These are phyloP conservation scores for Caiman crocodilus DNA, from an alignment of 2,797 vertebrate species.

Conservation along the genomic window DNA sequence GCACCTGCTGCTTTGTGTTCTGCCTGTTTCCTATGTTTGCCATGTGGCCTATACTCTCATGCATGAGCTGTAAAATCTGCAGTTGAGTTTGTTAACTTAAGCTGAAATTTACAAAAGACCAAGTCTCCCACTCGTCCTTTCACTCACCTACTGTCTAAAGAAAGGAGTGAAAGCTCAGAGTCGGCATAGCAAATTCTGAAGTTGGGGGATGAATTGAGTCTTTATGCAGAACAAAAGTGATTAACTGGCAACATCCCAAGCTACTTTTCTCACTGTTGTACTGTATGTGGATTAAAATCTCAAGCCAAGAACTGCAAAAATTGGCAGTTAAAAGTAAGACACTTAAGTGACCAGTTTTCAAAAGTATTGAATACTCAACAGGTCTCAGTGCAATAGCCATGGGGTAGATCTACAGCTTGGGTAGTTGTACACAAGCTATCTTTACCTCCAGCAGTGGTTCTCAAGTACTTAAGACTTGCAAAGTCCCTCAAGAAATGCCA, in stretches of 20 bases:
- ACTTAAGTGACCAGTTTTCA: not conserved
- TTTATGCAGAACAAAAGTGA: not conserved
- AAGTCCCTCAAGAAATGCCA: too few species aligned
- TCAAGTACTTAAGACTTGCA: too few species aligned
- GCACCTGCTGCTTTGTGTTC: not conserved
- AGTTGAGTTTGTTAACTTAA: not conserved
- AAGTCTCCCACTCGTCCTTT: not conserved
- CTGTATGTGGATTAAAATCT: not conserved
- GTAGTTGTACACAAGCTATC: too few species aligned
- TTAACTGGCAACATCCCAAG: too few species aligned
- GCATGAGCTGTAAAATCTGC: not conserved
- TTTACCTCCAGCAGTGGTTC: too few species aligned
- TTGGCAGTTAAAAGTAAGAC: not conserved
- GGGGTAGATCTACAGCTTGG: too few species aligned
- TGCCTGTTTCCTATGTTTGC: not conserved
- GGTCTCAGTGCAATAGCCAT: not conserved
- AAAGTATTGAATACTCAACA: not conserved
- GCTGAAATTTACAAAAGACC: not conserved
- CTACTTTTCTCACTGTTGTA: too few species aligned
- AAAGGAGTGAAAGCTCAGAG: not conserved
- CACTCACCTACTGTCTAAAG: not conserved
- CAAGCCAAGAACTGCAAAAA: not conserved
- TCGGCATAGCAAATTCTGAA: not conserved
- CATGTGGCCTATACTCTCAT: not conserved
- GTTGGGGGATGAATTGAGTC: not conserved